These are phyloP conservation scores for Sterrhoptilus dennistouni DNA, from an alignment of 2,113 vertebrate genomes.

Conservation along the genomic window DNA sequence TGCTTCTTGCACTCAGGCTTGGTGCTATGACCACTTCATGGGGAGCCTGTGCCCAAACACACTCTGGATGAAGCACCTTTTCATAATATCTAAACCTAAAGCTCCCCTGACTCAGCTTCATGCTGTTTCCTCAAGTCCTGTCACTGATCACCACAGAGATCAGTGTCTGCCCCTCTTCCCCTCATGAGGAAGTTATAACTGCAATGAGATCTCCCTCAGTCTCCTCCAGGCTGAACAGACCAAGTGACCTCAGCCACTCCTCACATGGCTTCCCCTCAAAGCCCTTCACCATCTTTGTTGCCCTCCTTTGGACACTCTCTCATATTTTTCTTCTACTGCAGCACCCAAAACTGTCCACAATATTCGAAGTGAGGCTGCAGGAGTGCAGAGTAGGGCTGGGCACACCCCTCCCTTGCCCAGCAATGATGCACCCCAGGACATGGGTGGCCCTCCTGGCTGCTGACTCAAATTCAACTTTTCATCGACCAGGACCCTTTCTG, in stretches of 20 bases:
- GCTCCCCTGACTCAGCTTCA: neutral
- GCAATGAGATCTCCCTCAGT: neutral
- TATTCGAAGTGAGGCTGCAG: neutral
- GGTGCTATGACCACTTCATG: neutral
- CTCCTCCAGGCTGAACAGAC: neutral
- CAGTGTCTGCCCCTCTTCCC: neutral
- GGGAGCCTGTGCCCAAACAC: neutral
- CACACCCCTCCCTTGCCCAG: neutral
- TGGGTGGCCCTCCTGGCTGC: fast-evolving
- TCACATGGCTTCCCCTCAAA: fast-evolving
- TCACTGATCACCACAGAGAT: neutral
- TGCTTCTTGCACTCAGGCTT: neutral
- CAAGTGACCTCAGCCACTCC: neutral
- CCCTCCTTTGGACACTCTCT: neutral
- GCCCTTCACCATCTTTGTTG: neutral
- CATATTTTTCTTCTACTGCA: neutral
- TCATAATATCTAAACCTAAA: neutral
- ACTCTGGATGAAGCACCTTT: neutral
- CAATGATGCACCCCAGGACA: neutral
- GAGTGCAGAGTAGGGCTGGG: neutral
- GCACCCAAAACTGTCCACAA: too few relatives aligned
- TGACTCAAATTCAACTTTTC: neutral
- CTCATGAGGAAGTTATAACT: fast-evolving
- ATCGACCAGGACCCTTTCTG: neutral
- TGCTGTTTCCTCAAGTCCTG: neutral